A percentile compares a stretch with the other conserved stretches of the same genome.
These are phyloP conservation scores for sheep (Ovis aries) DNA, from an alignment of 2,113 vertebrate species.

Conservation along the genomic window DNA sequence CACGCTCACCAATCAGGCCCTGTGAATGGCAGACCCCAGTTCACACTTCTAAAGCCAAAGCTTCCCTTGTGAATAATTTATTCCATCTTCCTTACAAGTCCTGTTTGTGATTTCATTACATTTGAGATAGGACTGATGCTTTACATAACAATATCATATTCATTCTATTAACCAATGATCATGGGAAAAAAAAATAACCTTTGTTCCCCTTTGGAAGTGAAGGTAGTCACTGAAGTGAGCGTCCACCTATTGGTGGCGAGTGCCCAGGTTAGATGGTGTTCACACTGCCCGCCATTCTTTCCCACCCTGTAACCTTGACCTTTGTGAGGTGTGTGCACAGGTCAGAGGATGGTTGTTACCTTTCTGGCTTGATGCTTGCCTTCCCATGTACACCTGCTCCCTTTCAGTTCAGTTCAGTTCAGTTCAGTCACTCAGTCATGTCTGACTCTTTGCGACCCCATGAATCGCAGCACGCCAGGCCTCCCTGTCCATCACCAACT, in stretches of 20 bases:
- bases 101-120: slow-evolving; percentile 63
- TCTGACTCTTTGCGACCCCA: not conserved
- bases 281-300: not conserved
- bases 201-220: not conserved
- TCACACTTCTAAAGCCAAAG: slow-evolving; percentile 62
- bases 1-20: slow-evolving; percentile 26
- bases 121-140: slow-evolving; percentile 60
- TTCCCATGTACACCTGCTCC: not conserved
- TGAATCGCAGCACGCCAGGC: not conserved
- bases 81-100: slow-evolving; percentile 63
- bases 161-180: slow-evolving; percentile 1
- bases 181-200: not conserved
- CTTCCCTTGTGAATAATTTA: slow-evolving; percentile 69
- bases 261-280: not conserved
- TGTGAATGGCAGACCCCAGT: slow-evolving; percentile 35
- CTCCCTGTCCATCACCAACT: too few relatives aligned
- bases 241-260: rapidly evolving
- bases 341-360: not conserved
- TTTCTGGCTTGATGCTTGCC: not conserved
- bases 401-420: not conserved
- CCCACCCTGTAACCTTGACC: not conserved
- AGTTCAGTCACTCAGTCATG: not conserved
- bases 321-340: not conserved
- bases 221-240: not conserved
- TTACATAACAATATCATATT: slow-evolving; percentile 34